A percentile compares a stretch with the other conserved stretches of the same genome.
Evolutionary conservation across 2,113 vertebrate genomes (phyloP).

Genomic region (Gyps fulvus): DNA sequence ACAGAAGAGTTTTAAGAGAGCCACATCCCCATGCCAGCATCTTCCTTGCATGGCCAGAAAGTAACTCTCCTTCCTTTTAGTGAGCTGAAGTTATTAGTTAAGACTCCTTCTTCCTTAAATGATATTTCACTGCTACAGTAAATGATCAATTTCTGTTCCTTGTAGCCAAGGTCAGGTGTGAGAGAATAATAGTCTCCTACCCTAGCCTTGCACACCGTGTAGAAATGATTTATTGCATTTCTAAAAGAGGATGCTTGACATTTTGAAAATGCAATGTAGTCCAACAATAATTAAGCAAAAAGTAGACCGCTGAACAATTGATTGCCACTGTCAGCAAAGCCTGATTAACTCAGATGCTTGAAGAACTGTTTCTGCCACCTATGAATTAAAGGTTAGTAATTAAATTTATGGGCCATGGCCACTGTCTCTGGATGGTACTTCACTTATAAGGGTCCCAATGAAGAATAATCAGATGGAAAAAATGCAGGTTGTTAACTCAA

Average conservation of each 20-base stretch:
- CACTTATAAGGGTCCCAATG: constrained; percentile 13
- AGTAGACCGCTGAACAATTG: constrained; percentile 70
- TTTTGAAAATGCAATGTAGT: constrained; percentile 73
- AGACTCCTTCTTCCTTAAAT: constrained; percentile 33
- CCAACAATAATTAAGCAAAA: constrained; percentile 77
- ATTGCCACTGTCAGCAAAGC: constrained; percentile 72
- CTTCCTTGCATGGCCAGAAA: background rate
- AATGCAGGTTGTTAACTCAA: background rate
- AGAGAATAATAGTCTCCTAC: constrained; percentile 58
- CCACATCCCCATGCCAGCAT: background rate
- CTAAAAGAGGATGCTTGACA: constrained; percentile 73
- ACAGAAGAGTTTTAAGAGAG: background rate
- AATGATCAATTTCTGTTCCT: constrained; percentile 64
- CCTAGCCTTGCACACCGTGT: background rate
- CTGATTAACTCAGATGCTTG: constrained; percentile 77
- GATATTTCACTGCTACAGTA: constrained; percentile 22
- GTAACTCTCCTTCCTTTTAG: background rate
- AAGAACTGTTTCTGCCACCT: constrained; percentile 67
- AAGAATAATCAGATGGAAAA: constrained; percentile 37
- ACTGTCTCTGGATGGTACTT: constrained; percentile 59
- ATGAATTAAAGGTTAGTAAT: constrained; percentile 78
- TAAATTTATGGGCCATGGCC: constrained; percentile 69
- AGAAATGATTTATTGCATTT: constrained; percentile 78
- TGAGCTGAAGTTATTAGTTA: background rate
- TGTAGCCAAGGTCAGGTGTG: constrained; percentile 69